Conservation (phyloP, 2,797 vertebrate species). For the Poecilia picta region DNA sequence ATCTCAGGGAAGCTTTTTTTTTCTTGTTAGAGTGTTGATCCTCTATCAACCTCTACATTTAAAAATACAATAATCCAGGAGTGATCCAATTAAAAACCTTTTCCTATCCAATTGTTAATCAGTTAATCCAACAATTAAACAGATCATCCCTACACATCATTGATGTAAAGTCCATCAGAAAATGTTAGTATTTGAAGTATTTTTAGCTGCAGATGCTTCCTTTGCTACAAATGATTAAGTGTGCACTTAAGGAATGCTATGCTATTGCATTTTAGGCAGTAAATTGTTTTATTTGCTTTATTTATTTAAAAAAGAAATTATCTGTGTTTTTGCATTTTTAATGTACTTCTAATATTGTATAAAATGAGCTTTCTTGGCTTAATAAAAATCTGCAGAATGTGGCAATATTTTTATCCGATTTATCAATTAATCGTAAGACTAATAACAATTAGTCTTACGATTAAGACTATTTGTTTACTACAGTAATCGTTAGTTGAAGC, state of each 20-base stretch:
- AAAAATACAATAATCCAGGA: neutral
- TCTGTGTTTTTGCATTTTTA: neutral
- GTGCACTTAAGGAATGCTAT: neutral
- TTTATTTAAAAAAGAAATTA: too few relatives aligned
- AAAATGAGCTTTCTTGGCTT: neutral
- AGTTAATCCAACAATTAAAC: neutral
- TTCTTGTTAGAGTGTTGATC: neutral
- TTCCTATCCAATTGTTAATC: neutral
- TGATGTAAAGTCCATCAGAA: neutral
- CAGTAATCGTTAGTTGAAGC: too few relatives aligned
- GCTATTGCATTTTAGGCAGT: neutral
- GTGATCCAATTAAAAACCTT: neutral
- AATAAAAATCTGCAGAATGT: neutral
- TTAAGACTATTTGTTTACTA: too few relatives aligned
- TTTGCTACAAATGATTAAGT: neutral
- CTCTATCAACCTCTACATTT: neutral
- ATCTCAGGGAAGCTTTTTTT: neutral
- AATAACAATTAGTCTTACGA: neutral
- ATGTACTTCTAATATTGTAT: neutral
- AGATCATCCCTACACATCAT: neutral
- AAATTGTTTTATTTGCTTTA: neutral
- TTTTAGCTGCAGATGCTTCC: neutral
- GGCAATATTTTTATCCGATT: neutral
- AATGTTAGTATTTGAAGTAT: neutral
- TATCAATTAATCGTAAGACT: neutral